These are phyloP conservation scores for Erythrolamprus reginae DNA, from an alignment of 2,113 vertebrate genomes.

Conservation along the genomic window DNA sequence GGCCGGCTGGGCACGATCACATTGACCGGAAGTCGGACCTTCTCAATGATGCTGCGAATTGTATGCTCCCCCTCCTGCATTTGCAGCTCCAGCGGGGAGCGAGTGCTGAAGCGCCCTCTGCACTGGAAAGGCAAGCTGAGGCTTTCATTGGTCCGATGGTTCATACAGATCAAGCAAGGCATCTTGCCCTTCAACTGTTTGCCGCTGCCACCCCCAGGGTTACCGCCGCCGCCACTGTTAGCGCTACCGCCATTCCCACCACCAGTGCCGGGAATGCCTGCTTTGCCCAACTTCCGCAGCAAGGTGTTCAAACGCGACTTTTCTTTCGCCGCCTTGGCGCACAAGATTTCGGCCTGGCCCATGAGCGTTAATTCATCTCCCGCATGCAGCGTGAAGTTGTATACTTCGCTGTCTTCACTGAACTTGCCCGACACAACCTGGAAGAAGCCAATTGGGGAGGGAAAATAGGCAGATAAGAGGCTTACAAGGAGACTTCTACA, in stretches of 20 bases:
- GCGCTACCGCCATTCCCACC: neutral
- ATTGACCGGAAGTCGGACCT: slow-evolving; percentile 91
- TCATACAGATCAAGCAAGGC: slow-evolving; percentile 96
- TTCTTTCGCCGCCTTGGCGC: slow-evolving; percentile 86
- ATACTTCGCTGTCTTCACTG: slow-evolving; percentile 98
- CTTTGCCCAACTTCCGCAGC: slow-evolving; percentile 86
- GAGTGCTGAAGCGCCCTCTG: slow-evolving; percentile 93
- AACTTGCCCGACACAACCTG: slow-evolving; percentile 98
- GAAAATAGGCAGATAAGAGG: neutral
- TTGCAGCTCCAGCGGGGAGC: slow-evolving; percentile 90
- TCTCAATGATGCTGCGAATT: slow-evolving; percentile 94
- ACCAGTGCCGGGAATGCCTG: slow-evolving; percentile 55
- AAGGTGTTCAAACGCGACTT: slow-evolving; percentile 88
- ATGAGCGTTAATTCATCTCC: slow-evolving; percentile 97
- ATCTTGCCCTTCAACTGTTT: slow-evolving; percentile 82
- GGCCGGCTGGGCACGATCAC: slow-evolving; percentile 90
- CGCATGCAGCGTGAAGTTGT: slow-evolving; percentile 95
- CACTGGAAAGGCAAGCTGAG: slow-evolving; percentile 95
- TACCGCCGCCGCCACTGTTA: neutral
- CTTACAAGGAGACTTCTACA: neutral
- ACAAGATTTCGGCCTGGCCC: slow-evolving; percentile 97
- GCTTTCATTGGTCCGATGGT: slow-evolving; percentile 98
- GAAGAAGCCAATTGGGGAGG: neutral
- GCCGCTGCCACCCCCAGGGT: neutral
- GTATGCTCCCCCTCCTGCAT: slow-evolving; percentile 97